Evolutionary conservation across 2,113 vertebrate genomes (phyloP), one percentile per base, ranked within the genome.

Genomic region (Alethe castanea): DNA sequence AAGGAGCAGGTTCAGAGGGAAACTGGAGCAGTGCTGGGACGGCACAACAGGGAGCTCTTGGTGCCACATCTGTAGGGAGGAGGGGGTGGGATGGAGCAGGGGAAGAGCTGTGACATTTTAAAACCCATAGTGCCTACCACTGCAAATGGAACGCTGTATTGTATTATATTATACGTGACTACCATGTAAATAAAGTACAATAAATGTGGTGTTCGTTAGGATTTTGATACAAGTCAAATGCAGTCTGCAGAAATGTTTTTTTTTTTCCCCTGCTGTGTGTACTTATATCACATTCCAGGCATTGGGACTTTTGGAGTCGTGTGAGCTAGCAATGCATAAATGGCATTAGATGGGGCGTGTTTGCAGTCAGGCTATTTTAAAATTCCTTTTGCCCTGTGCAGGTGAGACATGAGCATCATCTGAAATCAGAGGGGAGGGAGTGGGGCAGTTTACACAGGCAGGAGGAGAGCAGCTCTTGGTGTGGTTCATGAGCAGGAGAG

Each of bases 151-250:
- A 88, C 69, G 38, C 84, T 84, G 35, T 88, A 47, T 93, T 95
- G 88, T 64, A 53, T 83, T 90, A 57, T 87, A n/a, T 81, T 92
- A 74, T 83, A 88, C 44, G 5, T 74, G 72, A 86, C 47, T 42
- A 25, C 67, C 80, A 3, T 91, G 53, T 93, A 92, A 95, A 89
- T 95, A 96, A 96, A 93, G 93, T 95, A 74, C 84, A 94, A 71
- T 64, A 94, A 83, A 79, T 36, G 74, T 96, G 91, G 69, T 95
- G 76, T 96, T 94, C 24, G 0, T 93, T 93, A 76, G 86, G 92
- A 80, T 90, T 94, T 96, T 93, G 88, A 88, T 88, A 78, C 73
- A 54, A 95, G 93, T 92, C 67, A 86, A 90, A 79, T 45, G 73
- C 94, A 96, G 90, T 90, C 77, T 94, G 66, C 91, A 81, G 42